A percentile compares a stretch with the other conserved stretches of the same genome.
Evolutionary conservation across 2,888 invertebrate genomes (phyloP).

Genomic region (Ectemnius lituratus): DNA sequence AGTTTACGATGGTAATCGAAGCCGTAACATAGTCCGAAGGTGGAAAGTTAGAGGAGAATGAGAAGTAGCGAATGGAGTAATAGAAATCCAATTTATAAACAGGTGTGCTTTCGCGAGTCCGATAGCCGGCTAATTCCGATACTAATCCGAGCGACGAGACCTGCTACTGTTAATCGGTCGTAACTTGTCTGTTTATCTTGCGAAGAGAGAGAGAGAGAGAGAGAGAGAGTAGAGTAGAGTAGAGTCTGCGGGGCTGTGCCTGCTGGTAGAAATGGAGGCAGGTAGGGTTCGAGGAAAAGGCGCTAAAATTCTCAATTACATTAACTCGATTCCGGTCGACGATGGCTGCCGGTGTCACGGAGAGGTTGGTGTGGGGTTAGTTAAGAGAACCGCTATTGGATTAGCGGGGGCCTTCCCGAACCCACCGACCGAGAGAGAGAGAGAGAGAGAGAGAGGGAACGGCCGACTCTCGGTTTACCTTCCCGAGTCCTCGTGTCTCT

Average conservation of each 20-base stretch:
- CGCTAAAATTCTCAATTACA: conserved; percentile 73
- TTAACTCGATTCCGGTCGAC: conserved; percentile 70
- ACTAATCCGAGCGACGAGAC: conserved; percentile 1
- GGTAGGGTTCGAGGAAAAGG: conserved; percentile 53
- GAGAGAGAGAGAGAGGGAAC: not conserved
- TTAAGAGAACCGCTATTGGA: conserved; percentile 72
- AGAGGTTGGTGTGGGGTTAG: conserved; percentile 65
- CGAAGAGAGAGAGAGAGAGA: too few relatives aligned
- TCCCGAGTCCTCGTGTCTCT: conserved; percentile 63
- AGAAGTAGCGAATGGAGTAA: too few relatives aligned
- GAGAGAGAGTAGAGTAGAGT: too few relatives aligned
- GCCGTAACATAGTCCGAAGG: too few relatives aligned
- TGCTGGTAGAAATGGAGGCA: too few relatives aligned
- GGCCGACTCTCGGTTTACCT: conserved; percentile 63
- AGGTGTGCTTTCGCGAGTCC: too few relatives aligned
- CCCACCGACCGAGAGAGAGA: too few relatives aligned
- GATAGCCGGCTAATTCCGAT: conserved; percentile 3
- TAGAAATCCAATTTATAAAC: too few relatives aligned
- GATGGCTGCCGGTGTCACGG: conserved; percentile 63
- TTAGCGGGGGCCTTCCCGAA: conserved; percentile 44
- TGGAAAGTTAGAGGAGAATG: too few relatives aligned
- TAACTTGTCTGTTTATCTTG: conserved; percentile 2
- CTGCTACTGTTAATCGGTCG: not conserved
- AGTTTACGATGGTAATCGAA: too few relatives aligned
- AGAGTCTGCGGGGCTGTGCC: not conserved